These are phyloP conservation scores for Rhopalosiphum padi DNA, from an alignment of 1,140 invertebrate genomes.

Conservation along the genomic window DNA sequence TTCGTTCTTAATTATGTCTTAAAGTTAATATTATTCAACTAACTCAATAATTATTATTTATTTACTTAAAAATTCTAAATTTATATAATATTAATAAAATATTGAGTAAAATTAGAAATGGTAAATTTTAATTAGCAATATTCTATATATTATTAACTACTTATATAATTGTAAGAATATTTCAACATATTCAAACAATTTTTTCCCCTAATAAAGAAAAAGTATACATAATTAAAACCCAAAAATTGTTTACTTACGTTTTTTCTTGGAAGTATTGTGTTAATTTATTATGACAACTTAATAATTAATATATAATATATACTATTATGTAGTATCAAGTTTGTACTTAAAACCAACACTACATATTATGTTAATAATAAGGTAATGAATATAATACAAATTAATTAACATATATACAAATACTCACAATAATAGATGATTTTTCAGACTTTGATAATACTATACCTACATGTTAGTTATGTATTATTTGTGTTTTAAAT, in stretches of 20 bases:
- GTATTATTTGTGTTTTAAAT: background rate
- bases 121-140: background rate
- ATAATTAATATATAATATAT: constrained; percentile 26
- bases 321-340: background rate
- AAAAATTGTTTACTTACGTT: constrained; percentile 32
- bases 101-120: background rate
- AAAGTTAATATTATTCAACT: background rate
- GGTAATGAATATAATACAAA: constrained; percentile 37
- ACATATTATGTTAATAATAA: background rate
- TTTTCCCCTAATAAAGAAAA: background rate
- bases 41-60: background rate
- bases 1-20: background rate
- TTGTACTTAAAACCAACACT: background rate
- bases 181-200: background rate
- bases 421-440: constrained; percentile 42
- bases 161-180: background rate
- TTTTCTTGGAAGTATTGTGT: constrained; percentile 4
- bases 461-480: constrained; percentile 3
- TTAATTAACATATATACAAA: background rate
- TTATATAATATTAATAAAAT: background rate
- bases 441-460: constrained; percentile 35
- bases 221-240: constrained; percentile 20
- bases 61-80: background rate
- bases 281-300: constrained; percentile 38
- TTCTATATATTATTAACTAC: background rate